Evolutionary conservation across 2,888 invertebrate species (phyloP).

Genomic region (Alentia gelatinosa): DNA sequence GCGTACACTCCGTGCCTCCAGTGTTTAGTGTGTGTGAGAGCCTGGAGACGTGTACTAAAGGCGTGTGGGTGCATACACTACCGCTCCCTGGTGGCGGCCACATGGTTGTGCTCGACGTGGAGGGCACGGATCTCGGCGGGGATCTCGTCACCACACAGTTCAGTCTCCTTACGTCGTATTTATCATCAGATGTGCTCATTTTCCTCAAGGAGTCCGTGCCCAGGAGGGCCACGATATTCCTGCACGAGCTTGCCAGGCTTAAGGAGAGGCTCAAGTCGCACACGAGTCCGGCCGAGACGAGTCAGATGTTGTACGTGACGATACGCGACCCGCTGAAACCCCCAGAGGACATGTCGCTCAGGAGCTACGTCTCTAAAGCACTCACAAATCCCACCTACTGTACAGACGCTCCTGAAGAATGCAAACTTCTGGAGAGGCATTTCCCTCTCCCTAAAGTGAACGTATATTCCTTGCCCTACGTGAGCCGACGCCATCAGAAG

Average conservation of each 20-base stretch:
- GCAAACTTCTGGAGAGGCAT: conserved; percentile 10
- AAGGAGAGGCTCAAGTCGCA: conserved; percentile 14
- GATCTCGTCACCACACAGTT: conserved; percentile 32
- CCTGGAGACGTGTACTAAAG: conserved; percentile 36
- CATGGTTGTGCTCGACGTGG: conserved; percentile 8
- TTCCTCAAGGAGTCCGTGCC: conserved; percentile 39
- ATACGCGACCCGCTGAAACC: conserved; percentile 42
- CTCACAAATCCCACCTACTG: conserved; percentile 1
- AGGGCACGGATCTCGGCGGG: conserved; percentile 29
- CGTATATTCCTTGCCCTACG: conserved; percentile 27
- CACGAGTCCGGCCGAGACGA: neutral
- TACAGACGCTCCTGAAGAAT: neutral
- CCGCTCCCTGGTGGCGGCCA: neutral
- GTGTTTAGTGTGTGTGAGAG: conserved; percentile 36
- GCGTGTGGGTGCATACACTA: conserved; percentile 23
- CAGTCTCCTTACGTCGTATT: conserved; percentile 10
- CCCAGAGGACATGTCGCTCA: conserved; percentile 12
- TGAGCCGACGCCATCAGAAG: conserved; percentile 36
- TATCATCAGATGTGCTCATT: neutral
- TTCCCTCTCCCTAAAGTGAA: conserved; percentile 29
- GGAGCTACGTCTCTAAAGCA: neutral
- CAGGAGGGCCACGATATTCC: conserved; percentile 8
- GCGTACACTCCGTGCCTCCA: neutral
- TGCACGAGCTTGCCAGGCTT: conserved; percentile 2
- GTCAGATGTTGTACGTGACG: neutral